Evolutionary conservation across 2,113 vertebrate species (phyloP), one percentile per base, ranked within the genome.

Genomic region (Brachyhypopomus gauderio): DNA sequence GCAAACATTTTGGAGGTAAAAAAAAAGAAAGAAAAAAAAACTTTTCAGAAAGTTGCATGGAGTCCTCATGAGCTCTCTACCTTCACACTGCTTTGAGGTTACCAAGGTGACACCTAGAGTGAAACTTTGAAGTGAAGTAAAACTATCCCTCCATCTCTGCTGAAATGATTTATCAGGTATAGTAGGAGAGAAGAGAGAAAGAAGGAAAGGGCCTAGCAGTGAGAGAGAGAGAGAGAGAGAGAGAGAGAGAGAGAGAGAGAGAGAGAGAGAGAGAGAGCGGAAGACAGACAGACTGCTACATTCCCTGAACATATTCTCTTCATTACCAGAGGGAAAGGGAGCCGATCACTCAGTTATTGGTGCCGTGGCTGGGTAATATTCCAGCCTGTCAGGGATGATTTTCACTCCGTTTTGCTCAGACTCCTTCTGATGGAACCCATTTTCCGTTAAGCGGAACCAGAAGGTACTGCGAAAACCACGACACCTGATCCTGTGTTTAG

Each of bases 261-360:
- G n/a, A n/a, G 87, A 85, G 82, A 90, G 87, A 87, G 82, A 83
- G 60, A 48, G 78, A 76, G 70, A 73, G 80, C 75, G 56, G 59
- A 75, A 79, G 55, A 81, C 69, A 63, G 87, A 88, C 87, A 89
- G 91, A 94, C 92, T 94, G 93, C 92, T 89, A 90, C 92, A 92
- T 94, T 95, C 94, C 91, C 89, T 30, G 82, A 95, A 93, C 95
- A 95, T 93, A 92, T 93, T 94, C 93, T 92, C 93, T 93, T 93
- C 94, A 94, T 91, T 93, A 95, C 19, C 48, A 87, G 84, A 86
- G 88, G 88, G 88, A 85, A 84, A 83, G 88, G 83, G 89, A 82
- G 84, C 79, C 86, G 90, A 93, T 93, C 91, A 93, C 94, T 96
- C 94, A 94, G 94, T 94, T 95, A 92, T 92, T 88, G 91, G 90